Evolutionary conservation across 2,888 invertebrate species (phyloP).

Genomic region (Ochlodes sylvanus): DNA sequence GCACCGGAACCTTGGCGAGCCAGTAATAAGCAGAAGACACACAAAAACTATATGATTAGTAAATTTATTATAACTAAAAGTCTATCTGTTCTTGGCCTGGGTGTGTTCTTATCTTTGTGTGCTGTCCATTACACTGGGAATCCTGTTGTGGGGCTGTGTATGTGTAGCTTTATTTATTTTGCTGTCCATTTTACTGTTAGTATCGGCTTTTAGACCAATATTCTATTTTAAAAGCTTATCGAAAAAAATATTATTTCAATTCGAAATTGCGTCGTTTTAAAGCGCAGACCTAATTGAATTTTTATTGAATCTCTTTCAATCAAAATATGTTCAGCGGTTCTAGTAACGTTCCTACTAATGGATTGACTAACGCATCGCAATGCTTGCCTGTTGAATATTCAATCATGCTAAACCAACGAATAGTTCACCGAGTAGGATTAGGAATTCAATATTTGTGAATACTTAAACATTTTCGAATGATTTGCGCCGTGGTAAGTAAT

Average conservation of each 20-base stretch:
- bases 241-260: neutral
- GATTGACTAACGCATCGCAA: constrained; percentile 21
- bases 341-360: constrained; percentile 26
- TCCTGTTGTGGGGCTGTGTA: too few relatives aligned
- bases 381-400: constrained; percentile 33
- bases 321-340: constrained; percentile 21
- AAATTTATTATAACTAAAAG: too few relatives aligned
- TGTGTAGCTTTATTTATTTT: too few relatives aligned
- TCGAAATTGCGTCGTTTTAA: neutral
- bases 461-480: constrained; percentile 3
- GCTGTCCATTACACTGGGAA: too few relatives aligned
- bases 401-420: constrained; percentile 24
- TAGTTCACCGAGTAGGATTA: constrained; percentile 8
- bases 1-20: too few relatives aligned
- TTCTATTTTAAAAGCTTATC: neutral
- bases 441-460: constrained; percentile 13
- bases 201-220: too few relatives aligned
- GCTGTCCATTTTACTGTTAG: too few relatives aligned
- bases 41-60: too few relatives aligned
- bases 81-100: too few relatives aligned
- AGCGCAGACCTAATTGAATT: constrained; percentile 14
- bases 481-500: neutral
- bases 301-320: constrained; percentile 31
- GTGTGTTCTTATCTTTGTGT: too few relatives aligned
- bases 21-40: too few relatives aligned